Base-by-base conservation (phyloP, 2,797 vertebrate genomes). In the Chaetodon trifasciatus region DNA sequence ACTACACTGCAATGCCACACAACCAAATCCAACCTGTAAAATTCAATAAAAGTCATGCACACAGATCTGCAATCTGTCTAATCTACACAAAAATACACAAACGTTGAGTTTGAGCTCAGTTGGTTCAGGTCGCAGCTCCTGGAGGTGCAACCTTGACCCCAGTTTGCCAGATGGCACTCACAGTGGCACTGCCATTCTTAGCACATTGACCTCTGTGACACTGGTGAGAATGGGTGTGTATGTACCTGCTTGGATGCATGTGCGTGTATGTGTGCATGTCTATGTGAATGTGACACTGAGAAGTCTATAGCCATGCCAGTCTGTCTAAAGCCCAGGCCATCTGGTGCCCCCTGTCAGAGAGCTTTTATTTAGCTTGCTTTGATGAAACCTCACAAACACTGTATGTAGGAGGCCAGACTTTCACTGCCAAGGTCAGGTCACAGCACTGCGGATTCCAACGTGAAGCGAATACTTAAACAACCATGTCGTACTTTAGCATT, bases 201-300 rank as follows among this genome's bases (percentile, higher is more conserved):
- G 89, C 79, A 81, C 81, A 86, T 7, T 92, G 91, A 94, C 94
- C 94, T 93, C 87, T 76, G 83, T 90, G 83, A 92, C 91, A 85
- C 84, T 81, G 89, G 78, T 70, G 82, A 87, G 84, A 71, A 58
- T 68, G 39, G 6, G 65, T 56, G 61, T 79, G 74, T 60, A 65
- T 49, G 35, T 81, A 75, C 61, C 57, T 87, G 84, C 47, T 46
- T 79, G 24, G 52, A 64, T 44, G 66, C 58, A 74, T 79, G 69
- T 61, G 62, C 60, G 11, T 52, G 24, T 47, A n/a, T 61, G 49
- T 57, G 32, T 60, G 68, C 23, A 49, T 65, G 58, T 78, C 35
- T 64, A 42, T 80, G 79, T 84, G 76, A 69, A 37, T 74, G 79
- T 80, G 79, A 86, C 77, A 83, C 72, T 46, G 57, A 82, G 74